Evolutionary conservation across 1,140 invertebrate genomes (phyloP).

Genomic region (Teleopsis dalmanni): DNA sequence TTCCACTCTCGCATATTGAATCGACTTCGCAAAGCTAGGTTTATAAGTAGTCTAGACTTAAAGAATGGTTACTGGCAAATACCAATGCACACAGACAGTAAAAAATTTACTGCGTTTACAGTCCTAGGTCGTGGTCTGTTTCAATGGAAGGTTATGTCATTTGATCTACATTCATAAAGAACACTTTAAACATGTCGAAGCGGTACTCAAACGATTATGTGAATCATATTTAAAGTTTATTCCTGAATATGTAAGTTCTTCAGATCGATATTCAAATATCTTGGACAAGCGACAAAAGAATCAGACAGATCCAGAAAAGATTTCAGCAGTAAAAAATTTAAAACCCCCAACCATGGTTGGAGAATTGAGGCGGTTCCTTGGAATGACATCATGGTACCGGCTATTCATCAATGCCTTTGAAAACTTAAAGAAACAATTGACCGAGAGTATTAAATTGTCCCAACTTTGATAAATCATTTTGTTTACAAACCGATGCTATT

Average conservation of each 20-base stretch:
- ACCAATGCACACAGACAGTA: constrained; percentile 19
- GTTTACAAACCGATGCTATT: constrained; percentile 12
- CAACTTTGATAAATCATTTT: constrained; percentile 12
- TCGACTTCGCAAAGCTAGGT: constrained; percentile 18
- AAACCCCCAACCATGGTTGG: too few species aligned
- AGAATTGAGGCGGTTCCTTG: constrained; percentile 37
- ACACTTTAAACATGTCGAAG: constrained; percentile 24
- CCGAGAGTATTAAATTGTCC: constrained; percentile 10
- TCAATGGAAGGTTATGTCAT: constrained; percentile 43
- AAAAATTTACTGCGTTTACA: constrained; percentile 44
- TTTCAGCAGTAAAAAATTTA: too few species aligned
- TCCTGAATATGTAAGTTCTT: too few species aligned
- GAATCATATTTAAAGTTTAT: constrained; percentile 43
- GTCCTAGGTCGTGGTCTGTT: constrained; percentile 39
- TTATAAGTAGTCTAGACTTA: constrained; percentile 42
- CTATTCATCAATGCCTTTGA: constrained; percentile 25
- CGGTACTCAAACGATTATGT: constrained; percentile 13
- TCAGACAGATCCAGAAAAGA: too few species aligned
- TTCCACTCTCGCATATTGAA: constrained; percentile 44
- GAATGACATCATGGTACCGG: constrained; percentile 37
- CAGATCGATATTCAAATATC: too few species aligned
- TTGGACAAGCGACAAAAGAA: constrained; percentile 40
- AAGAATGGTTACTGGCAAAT: too few species aligned
- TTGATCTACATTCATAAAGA: constrained; percentile 43
- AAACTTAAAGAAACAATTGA: constrained; percentile 9